Evolutionary conservation across 53 echinoderm and acorn worm genomes (phyloP).

Genomic region (Pentamera pediparva): DNA sequence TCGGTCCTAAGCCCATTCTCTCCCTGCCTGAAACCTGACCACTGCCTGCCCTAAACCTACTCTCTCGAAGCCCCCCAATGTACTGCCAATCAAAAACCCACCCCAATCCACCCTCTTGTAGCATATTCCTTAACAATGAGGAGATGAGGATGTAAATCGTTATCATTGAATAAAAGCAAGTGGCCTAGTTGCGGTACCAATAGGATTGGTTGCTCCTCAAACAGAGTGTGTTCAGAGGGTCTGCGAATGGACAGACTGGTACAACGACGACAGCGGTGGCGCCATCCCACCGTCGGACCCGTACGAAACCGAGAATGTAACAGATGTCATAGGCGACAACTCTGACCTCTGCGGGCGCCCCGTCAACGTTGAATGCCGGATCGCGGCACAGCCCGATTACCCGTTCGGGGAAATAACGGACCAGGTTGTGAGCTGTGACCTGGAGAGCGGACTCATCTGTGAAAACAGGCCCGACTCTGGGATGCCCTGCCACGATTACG

Average conservation of each 20-base stretch:
- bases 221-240: slow-evolving; percentile 17
- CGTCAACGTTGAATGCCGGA: slow-evolving; percentile 11
- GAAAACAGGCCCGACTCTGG: not conserved
- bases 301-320: not conserved
- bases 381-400: not conserved
- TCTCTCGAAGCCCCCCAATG: too few relatives aligned
- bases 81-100: too few relatives aligned
- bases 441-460: slow-evolving; percentile 15
- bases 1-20: too few relatives aligned
- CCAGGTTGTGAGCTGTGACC: slow-evolving; percentile 1
- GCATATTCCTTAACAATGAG: too few relatives aligned
- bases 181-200: too few relatives aligned
- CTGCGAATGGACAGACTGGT: slow-evolving; percentile 22
- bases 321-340: not conserved
- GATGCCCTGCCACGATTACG: slow-evolving; percentile 8
- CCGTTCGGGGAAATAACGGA: slow-evolving; percentile 5
- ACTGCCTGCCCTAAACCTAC: too few relatives aligned
- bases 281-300: not conserved
- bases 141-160: too few relatives aligned
- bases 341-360: slow-evolving; percentile 17
- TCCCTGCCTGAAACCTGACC: too few relatives aligned
- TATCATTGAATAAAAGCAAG: too few relatives aligned
- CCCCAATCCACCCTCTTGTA: too few relatives aligned
- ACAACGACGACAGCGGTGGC: slow-evolving; percentile 15
- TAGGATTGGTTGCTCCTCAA: not conserved